Base-by-base conservation (phyloP, 2,888 invertebrate species). In the Yponomeuta sedellus region DNA sequence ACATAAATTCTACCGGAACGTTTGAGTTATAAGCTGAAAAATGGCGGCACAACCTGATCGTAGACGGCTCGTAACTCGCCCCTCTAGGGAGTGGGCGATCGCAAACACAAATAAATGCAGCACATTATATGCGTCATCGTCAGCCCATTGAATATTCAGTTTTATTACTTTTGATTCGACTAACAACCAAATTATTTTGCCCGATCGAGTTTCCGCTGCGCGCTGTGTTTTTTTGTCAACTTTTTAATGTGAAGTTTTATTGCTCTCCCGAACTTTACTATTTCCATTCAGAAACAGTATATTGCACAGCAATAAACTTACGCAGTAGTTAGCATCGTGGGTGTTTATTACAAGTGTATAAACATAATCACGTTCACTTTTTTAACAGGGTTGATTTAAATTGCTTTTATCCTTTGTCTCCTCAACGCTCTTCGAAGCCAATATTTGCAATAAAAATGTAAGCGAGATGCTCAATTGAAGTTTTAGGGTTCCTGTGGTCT, bases 1-100 rank as follows among this genome's bases (percentile, higher is more conserved):
- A 88, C 88, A 89, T 90, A 88, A 89, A 89, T 89, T 79, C 12
- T 25, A 56, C 52, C 12, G 10, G 64, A 20, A 76, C 73, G 70
- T 72, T 74, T 83, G 83, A 88, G 77, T 85, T 86, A 88, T 85
- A 83, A 80, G 72, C 77, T 72, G 73, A 34, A 62, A 61, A 62
- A 34, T 39, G 62, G 22, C 59, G 22, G 59, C 59, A 20, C 20
- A 12, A 22, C 10, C 59, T 25, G 59, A 20, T 59, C 25, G 20
- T 59, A 59, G 22, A 59, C 57, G n/a, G 57, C 22, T 22, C 20
- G 20, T 20, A 59, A 16, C 59, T 22, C 10, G 11, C 59, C 22
- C 59, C 58, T 11, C 59, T 12, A 19, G 22, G 12, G 59, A 59
- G 11, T 25, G 59, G 57, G 59, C 59, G 59, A 59, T 52, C 44